Evolutionary conservation across 2,797 vertebrate species (phyloP), one percentile per base, ranked within the genome.

Genomic region (Aselliscus stoliczkanus): DNA sequence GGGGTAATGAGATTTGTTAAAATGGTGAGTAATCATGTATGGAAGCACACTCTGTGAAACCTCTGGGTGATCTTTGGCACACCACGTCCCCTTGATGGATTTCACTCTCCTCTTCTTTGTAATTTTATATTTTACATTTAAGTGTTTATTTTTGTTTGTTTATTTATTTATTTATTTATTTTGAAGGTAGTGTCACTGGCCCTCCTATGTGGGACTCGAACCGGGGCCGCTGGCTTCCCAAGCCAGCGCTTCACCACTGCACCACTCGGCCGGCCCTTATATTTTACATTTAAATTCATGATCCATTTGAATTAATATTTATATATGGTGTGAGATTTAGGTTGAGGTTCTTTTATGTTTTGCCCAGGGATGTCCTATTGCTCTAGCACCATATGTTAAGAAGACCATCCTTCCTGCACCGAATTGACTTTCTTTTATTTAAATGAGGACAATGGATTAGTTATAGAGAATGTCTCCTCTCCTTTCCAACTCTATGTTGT

Each of bases 1-100:
- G 84, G 70, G 64, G 70, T 81, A 95, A 72, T 84, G 92, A 73
- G 65, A 82, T 93, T 93, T 92, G 37, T 94, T 83, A 79, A 85
- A 92, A 65, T 65, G 52, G 37, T 56, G 70, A 80, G 65, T 93
- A 75, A 82, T 88, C 82, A 72, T 75, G 75, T 70, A 79, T 29
- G 84, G 58, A 95, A 87, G 54, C 77, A 94, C 79, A 44, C 23
- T 86, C 75, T 80, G 11, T 20, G n/a, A 73, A 90, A 79, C 58
- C 34, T 31, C 42, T 69, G 47, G 37, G 67, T 52, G 73, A 85
- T 37, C n/a, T 90, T 72, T 67, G 88, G 42, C 73, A 92, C 92
- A 82, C 54, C 31, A 86, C 47, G 11, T 50, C 54, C 44, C 29
- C 27, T 83, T 73, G 14, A 34, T 70, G 27, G 73, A 67, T 62